Evolutionary conservation across 2,888 invertebrate genomes (phyloP).

Genomic region (Acleris laterana): DNA sequence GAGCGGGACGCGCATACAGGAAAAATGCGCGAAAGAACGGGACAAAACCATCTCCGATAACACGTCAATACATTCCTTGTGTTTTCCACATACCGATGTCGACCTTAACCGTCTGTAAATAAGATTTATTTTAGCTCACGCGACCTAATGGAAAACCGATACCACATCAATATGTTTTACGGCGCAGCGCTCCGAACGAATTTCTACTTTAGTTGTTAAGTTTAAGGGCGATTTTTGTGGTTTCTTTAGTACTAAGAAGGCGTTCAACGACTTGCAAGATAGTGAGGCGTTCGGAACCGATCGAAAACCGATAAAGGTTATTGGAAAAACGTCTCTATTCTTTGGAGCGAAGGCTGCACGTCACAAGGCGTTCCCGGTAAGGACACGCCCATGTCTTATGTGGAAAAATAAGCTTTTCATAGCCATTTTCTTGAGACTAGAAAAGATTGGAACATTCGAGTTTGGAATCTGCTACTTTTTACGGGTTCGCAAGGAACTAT

Average conservation of each 20-base stretch:
- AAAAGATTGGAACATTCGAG: slow-evolving; percentile 30
- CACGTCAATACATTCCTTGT: slow-evolving; percentile 83
- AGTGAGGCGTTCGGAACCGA: slow-evolving; percentile 82
- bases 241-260: slow-evolving; percentile 71
- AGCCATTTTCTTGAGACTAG: slow-evolving; percentile 56
- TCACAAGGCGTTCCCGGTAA: slow-evolving; percentile 68
- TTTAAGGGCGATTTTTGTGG: slow-evolving; percentile 60
- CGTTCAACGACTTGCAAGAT: slow-evolving; percentile 83
- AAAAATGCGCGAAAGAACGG: slow-evolving; percentile 65
- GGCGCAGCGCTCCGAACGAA: slow-evolving; percentile 52
- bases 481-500: slow-evolving; percentile 13
- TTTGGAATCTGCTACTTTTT: slow-evolving; percentile 19
- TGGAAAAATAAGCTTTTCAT: slow-evolving; percentile 74
- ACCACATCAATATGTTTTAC: slow-evolving; percentile 83
- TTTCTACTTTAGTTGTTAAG: slow-evolving; percentile 49
- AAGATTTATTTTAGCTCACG: slow-evolving; percentile 56
- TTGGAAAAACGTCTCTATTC: slow-evolving; percentile 80
- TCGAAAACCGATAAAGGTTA: slow-evolving; percentile 78
- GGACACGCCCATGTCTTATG: slow-evolving; percentile 80
- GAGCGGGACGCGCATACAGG: slow-evolving; percentile 75
- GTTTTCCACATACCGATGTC: slow-evolving; percentile 57
- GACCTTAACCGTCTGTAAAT: slow-evolving; percentile 46
- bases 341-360: slow-evolving; percentile 65
- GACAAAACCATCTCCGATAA: slow-evolving; percentile 79
- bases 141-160: slow-evolving; percentile 81